Evolutionary conservation across 2,113 vertebrate genomes (phyloP), one percentile per base, ranked within the genome.

Genomic region (Papio anubis): DNA sequence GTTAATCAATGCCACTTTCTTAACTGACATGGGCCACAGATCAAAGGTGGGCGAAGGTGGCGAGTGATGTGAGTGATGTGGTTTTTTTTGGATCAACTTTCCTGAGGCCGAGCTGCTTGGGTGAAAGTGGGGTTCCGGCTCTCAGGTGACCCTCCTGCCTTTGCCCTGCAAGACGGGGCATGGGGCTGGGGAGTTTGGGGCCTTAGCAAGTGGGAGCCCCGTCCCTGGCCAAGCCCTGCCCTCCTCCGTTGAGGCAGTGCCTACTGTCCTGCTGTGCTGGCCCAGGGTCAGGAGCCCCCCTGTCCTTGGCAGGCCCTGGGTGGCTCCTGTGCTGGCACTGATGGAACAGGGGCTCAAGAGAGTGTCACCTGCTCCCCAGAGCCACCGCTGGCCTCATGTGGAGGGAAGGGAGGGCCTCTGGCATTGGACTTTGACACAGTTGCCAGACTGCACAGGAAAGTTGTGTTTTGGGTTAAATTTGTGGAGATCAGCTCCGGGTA

Each of bases 41-140:
- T 3, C 9, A 6, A 21, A 27, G 45, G 48, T 7, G 4, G 35
- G 38, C 6, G 1, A 3, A 45, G 52, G 2, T 2, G 5, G 52
- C 13, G 11, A 10, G 20, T 14, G 59, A 8, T 5, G 17, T 38
- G 14, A 10, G 20, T 14, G 59, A 8, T 5, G 17, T 38, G 45
- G 21, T 18, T 2, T 75, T 4, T 30, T 30, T 13, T 1, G 3
- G 43, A 18, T 5, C 20, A 48, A 20, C 7, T 2, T 18, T 76
- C 20, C 48, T 25, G 70, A 30, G 43, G 68, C 92, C 6, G 0
- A n/a, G 35, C 27, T 25, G 72, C 25, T 25, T 20, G 12, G 23
- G 72, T 45, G 23, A 43, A 43, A 75, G 23, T 25, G 23, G 12
- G 12, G 12, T 75, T 21, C 72, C 0, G 10, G 72, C 72, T 72